Percentiles rank a stretch among this genome's conserved stretches.
These are phyloP conservation scores for Scaptomyza montana DNA, from an alignment of 1,140 invertebrate species.

Conservation along the genomic window DNA sequence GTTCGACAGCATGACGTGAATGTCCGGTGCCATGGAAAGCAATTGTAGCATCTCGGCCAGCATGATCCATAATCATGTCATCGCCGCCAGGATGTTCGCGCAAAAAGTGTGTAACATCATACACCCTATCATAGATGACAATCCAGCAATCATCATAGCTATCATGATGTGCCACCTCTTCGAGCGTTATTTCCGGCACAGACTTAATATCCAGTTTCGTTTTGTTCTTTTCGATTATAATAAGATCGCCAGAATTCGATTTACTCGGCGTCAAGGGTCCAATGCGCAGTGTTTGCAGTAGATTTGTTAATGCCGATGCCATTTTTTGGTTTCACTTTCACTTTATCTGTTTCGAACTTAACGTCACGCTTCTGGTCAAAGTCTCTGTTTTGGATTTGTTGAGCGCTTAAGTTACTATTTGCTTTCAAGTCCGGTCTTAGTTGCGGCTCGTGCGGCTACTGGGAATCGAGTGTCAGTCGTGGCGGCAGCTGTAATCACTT, in stretches of 20 bases:
- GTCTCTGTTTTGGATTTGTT: slow-evolving; percentile 3
- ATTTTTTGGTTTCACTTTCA: slow-evolving; percentile 56
- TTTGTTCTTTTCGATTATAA: slow-evolving; percentile 48
- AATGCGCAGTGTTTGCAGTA: slow-evolving; percentile 69
- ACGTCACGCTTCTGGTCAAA: slow-evolving; percentile 14
- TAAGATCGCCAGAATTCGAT: slow-evolving; percentile 27
- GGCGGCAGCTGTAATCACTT: slow-evolving; percentile 60
- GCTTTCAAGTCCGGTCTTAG: slow-evolving; percentile 44
- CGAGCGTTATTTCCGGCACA: slow-evolving; percentile 84
- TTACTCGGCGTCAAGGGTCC: slow-evolving; percentile 53
- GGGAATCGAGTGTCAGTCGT: slow-evolving; percentile 61
- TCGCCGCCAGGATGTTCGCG: slow-evolving; percentile 92
- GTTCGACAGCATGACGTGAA: slow-evolving; percentile 86
- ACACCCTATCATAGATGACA: slow-evolving; percentile 90
- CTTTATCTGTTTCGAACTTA: slow-evolving; percentile 45
- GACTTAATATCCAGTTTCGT: slow-evolving; percentile 35
- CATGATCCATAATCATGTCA: slow-evolving; percentile 93
- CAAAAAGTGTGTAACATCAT: slow-evolving; percentile 90
- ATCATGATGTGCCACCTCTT: slow-evolving; percentile 88
- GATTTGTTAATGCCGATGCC: slow-evolving; percentile 69
- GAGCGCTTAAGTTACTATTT: too few species aligned
- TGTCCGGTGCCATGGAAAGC: slow-evolving; percentile 93
- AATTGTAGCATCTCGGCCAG: slow-evolving; percentile 93
- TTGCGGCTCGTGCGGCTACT: slow-evolving; percentile 43
- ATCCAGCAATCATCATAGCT: slow-evolving; percentile 88